Percentiles rank a stretch among this genome's conserved stretches.
Conservation (phyloP, 2,113 vertebrate genomes). For the Pangasianodon hypophthalmus region DNA sequence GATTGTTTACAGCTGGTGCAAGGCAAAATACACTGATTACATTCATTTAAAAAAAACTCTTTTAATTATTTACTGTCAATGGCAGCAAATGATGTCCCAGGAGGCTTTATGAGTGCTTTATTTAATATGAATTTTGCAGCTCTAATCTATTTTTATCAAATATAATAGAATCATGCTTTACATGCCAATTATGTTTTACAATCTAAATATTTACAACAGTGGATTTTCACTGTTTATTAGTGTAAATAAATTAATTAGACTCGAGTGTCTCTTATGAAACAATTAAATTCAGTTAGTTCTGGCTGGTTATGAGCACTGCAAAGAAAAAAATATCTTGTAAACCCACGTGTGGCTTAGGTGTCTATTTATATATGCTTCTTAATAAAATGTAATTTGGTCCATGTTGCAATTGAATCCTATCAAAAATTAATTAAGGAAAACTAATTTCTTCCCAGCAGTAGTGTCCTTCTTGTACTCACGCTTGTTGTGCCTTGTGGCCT, state of each 20-base stretch:
- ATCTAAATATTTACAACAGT: not conserved
- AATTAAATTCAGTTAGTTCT: not conserved
- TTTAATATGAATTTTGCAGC: not conserved
- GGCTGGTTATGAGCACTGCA: not conserved
- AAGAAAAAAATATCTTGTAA: not conserved
- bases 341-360: not conserved
- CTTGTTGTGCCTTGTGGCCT: constrained; percentile 41
- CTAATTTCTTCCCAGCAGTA: constrained; percentile 29
- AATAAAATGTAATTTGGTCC: not conserved
- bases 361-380: not conserved
- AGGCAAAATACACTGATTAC: not conserved
- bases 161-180: not conserved
- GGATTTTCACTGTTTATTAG: not conserved
- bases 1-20: not conserved
- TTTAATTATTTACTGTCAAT: not conserved
- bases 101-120: not conserved
- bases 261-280: not conserved
- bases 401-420: not conserved
- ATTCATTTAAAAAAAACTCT: not conserved
- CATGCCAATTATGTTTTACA: not conserved
- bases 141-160: not conserved
- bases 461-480: constrained; percentile 29
- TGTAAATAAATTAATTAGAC: not conserved
- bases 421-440: constrained; percentile 18
- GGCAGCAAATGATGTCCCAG: not conserved